Conservation (phyloP, 2,888 invertebrate species). For the Seira ritae region DNA sequence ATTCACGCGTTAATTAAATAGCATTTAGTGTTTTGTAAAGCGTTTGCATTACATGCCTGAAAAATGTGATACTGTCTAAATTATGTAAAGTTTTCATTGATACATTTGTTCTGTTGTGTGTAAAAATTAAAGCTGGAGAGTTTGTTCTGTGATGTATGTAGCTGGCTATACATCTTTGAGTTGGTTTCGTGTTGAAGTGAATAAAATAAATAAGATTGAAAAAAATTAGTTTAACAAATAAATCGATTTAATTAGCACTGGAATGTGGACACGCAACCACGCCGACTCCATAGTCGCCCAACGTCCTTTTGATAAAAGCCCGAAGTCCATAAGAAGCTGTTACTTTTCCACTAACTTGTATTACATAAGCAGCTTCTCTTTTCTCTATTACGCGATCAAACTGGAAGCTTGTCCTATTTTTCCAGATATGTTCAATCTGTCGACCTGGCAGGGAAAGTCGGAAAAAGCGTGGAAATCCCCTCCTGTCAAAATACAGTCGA, state of each 20-base stretch:
- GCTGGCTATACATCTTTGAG: slow-evolving; percentile 50
- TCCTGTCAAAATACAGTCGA: slow-evolving; percentile 13
- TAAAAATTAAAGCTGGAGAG: slow-evolving; percentile 31
- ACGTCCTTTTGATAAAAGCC: slow-evolving; percentile 7
- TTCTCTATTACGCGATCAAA: slow-evolving; percentile 29
- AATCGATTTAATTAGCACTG: too few species aligned
- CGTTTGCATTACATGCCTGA: not conserved
- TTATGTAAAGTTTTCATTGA: not conserved
- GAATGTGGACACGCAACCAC: too few species aligned
- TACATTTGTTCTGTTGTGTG: not conserved
- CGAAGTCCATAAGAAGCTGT: slow-evolving; percentile 16
- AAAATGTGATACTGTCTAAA: not conserved
- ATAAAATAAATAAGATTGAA: not conserved
- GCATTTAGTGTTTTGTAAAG: not conserved
- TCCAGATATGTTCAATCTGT: slow-evolving; percentile 4
- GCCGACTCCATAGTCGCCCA: too few species aligned
- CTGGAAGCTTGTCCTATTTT: not conserved
- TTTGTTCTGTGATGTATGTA: slow-evolving; percentile 56
- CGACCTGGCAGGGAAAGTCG: slow-evolving; percentile 8
- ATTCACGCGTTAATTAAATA: not conserved
- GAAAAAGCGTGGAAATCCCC: slow-evolving; percentile 16
- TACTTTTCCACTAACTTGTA: slow-evolving; percentile 20
- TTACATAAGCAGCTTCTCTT: slow-evolving; percentile 15
- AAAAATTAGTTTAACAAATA: too few species aligned
- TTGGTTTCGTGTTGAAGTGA: not conserved